Conservation (phyloP, 2,888 invertebrate genomes). For the Drosophila stalkeri region DNA sequence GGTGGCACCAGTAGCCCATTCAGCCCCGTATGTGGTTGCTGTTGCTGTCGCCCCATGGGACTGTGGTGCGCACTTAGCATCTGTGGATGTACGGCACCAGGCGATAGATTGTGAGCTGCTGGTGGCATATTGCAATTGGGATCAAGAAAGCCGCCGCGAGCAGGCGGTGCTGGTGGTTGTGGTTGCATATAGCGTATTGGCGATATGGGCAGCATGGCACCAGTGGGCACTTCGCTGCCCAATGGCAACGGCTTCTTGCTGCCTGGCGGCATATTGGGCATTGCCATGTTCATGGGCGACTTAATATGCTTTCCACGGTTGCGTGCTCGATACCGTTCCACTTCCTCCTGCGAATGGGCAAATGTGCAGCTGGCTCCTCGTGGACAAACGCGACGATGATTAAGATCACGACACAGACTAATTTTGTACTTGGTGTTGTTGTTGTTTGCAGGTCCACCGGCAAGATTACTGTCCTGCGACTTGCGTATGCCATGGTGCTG, state of each 20-base stretch:
- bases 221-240: slow-evolving; percentile 28
- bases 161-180: slow-evolving; percentile 18
- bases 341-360: slow-evolving; percentile 95
- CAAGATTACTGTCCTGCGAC: slow-evolving; percentile 86
- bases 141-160: slow-evolving; percentile 58
- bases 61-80: slow-evolving; percentile 59
- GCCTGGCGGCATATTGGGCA: slow-evolving; percentile 36
- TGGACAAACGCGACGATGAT: slow-evolving; percentile 92
- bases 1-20: slow-evolving; percentile 57
- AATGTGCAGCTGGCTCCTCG: slow-evolving; percentile 95
- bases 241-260: slow-evolving; percentile 67
- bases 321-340: slow-evolving; percentile 91
- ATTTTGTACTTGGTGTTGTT: slow-evolving; percentile 94
- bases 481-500: slow-evolving; percentile 90
- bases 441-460: slow-evolving; percentile 85
- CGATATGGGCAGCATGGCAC: slow-evolving; percentile 61
- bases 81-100: slow-evolving; percentile 52
- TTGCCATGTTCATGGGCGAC: slow-evolving; percentile 61
- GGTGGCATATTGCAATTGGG: slow-evolving; percentile 49
- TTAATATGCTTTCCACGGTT: slow-evolving; percentile 87
- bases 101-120: slow-evolving; percentile 43
- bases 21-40: slow-evolving; percentile 16
- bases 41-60: slow-evolving; percentile 61
- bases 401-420: slow-evolving; percentile 94
- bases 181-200: slow-evolving; percentile 67